Evolutionary conservation across 2,888 invertebrate species (phyloP), one percentile per base, ranked within the genome.

Genomic region (Beris morrisii): DNA sequence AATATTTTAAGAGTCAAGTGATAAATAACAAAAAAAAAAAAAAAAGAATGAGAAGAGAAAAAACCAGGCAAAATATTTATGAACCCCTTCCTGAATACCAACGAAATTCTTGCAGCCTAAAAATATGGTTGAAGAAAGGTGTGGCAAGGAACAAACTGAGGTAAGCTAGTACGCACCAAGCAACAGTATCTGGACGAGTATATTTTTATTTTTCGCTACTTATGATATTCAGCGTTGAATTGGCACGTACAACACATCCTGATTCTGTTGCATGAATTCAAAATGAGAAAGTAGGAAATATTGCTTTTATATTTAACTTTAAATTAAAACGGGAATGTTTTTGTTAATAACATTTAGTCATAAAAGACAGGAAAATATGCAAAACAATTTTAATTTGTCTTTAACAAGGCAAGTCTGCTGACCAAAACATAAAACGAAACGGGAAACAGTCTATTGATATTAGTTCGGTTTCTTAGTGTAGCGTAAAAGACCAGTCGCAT

Each of bases 1-100:
- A 61, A 61, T 61, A 61, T 61, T 61, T 61, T 61, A 61, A 50
- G 52, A 61, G 61, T 22, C 61, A 61, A 52, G 61, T 61, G 61
- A 61, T 61, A 61, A 61, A 61, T 61, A 61, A 50, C 61, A 48
- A 59, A 38, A 31, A 38, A 15, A 61, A 38, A 48, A 38, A 7
- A n/a, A 28, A 61, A 31, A 30, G 15, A 38, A 7, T 38, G 38
- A 43, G 38, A 56, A 9, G 55, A n/a, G 43, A 43, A 52, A 43
- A 38, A 7, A 43, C 38, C 31, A 31, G 43, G 11, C 38, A 61
- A 61, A 61, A 61, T 61, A 52, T 61, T 61, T 61, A 61, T 61
- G 61, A 50, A 61, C 61, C 52, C 50, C 50, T 38, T 43, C 32
- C 43, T 7, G 32, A 50, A 38, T 22, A 61, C 38, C 2, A 50